Evolutionary conservation across 2,113 vertebrate genomes (phyloP).

Genomic region (Atractosteus spatula): DNA sequence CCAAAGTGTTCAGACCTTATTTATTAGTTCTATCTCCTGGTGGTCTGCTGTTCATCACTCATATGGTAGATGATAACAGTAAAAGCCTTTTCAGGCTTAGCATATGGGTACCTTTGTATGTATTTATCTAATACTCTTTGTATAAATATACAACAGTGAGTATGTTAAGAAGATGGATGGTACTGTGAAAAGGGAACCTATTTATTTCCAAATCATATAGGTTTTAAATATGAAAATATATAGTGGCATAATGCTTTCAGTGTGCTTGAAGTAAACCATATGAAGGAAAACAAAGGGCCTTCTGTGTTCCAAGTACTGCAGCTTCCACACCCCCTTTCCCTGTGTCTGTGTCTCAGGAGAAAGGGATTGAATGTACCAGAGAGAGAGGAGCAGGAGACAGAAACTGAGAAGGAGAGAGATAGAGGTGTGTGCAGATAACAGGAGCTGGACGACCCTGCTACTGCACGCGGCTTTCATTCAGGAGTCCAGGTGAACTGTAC

Average conservation of each 20-base stretch:
- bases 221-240: constrained; percentile 58
- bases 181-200: background rate
- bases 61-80: constrained; percentile 9
- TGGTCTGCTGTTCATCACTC: constrained; percentile 17
- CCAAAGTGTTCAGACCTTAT: constrained; percentile 1
- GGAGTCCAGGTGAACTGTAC: background rate
- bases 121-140: constrained; percentile 18
- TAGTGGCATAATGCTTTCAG: constrained; percentile 75
- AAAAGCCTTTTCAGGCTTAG: constrained; percentile 7
- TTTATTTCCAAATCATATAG: constrained; percentile 15
- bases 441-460: background rate
- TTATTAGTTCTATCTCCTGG: constrained; percentile 1
- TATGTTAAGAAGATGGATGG: background rate
- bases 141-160: background rate
- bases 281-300: constrained; percentile 72
- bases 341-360: constrained; percentile 46
- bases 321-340: constrained; percentile 49
- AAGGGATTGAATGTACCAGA: constrained; percentile 4
- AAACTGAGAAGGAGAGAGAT: constrained; percentile 40
- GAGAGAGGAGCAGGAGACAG: background rate
- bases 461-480: background rate
- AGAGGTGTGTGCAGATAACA: constrained; percentile 10
- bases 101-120: background rate
- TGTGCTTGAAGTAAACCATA: constrained; percentile 77
- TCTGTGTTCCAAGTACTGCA: constrained; percentile 66